These are phyloP conservation scores for Trichonephila clavipes DNA, from an alignment of 1,140 invertebrate genomes.

Conservation along the genomic window DNA sequence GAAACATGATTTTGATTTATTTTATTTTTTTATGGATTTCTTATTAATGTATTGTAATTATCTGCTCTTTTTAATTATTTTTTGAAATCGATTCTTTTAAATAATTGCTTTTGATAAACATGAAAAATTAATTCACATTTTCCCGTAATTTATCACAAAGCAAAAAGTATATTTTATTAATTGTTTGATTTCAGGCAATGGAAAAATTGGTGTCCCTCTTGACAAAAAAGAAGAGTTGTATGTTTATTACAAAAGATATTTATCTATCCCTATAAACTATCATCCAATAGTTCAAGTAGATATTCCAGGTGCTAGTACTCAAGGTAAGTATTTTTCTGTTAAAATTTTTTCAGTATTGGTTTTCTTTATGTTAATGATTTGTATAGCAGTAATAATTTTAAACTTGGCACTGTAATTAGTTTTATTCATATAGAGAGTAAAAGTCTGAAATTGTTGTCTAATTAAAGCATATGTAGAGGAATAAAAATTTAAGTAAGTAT, in stretches of 20 bases:
- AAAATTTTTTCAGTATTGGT: too few relatives aligned
- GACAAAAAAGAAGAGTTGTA: constrained; percentile 80
- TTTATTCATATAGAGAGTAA: not conserved
- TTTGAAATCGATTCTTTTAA: not conserved
- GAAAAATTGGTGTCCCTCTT: constrained; percentile 78
- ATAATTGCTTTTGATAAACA: not conserved
- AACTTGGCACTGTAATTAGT: not conserved
- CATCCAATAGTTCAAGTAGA: constrained; percentile 87
- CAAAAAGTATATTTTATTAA: not conserved
- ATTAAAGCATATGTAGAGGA: too few relatives aligned
- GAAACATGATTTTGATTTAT: too few relatives aligned
- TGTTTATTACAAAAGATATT: constrained; percentile 84
- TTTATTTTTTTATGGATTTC: too few relatives aligned
- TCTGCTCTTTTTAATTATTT: not conserved
- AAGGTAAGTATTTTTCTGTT: constrained; percentile 80
- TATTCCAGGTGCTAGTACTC: constrained; percentile 80
- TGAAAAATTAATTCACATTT: not conserved
- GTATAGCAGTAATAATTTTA: too few relatives aligned
- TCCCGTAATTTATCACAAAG: not conserved
- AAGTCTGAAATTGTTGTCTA: too few relatives aligned
- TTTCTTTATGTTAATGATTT: too few relatives aligned
- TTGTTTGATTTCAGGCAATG: constrained; percentile 75
- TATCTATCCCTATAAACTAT: constrained; percentile 87
- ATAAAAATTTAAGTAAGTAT: too few relatives aligned
- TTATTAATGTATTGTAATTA: too few relatives aligned